Conservation (phyloP, 64 coral and sea anemone genomes). For the Pachyseris speciosa region DNA sequence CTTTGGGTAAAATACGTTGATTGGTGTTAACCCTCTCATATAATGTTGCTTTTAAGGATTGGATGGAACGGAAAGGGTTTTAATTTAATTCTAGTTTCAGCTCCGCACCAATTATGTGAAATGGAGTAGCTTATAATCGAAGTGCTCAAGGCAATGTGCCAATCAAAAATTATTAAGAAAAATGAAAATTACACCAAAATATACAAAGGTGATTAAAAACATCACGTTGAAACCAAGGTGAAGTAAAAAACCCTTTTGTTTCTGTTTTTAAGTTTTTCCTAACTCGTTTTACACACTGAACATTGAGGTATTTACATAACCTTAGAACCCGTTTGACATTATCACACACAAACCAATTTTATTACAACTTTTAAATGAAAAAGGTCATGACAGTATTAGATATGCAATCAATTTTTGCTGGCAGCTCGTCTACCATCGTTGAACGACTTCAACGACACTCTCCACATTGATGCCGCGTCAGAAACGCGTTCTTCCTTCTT, state of each 20-base stretch:
- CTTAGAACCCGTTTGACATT: no score
- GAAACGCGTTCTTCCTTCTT: not conserved
- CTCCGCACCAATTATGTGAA: not conserved
- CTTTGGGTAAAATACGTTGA: not conserved
- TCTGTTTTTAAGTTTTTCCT: not conserved
- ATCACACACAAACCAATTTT: no score
- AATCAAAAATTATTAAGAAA: slow-evolving; percentile 10
- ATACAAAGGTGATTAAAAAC: not conserved
- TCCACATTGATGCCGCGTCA: not conserved
- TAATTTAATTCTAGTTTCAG: not conserved
- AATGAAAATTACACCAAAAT: not conserved
- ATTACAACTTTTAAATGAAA: not conserved
- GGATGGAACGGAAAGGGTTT: not conserved
- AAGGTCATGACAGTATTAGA: not conserved
- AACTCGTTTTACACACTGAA: not conserved
- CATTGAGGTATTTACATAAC: not conserved
- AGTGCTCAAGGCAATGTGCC: not conserved
- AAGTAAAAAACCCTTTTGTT: not conserved
- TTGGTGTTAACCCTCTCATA: not conserved
- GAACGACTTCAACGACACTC: no score
- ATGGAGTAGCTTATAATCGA: not conserved
- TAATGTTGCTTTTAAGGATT: not conserved
- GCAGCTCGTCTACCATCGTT: not conserved
- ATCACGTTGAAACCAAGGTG: not conserved
- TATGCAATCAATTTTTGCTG: not conserved